These are phyloP conservation scores for Ophioderma brevispina DNA, from an alignment of 35 echinoderm and acorn worm genomes.

Conservation along the genomic window DNA sequence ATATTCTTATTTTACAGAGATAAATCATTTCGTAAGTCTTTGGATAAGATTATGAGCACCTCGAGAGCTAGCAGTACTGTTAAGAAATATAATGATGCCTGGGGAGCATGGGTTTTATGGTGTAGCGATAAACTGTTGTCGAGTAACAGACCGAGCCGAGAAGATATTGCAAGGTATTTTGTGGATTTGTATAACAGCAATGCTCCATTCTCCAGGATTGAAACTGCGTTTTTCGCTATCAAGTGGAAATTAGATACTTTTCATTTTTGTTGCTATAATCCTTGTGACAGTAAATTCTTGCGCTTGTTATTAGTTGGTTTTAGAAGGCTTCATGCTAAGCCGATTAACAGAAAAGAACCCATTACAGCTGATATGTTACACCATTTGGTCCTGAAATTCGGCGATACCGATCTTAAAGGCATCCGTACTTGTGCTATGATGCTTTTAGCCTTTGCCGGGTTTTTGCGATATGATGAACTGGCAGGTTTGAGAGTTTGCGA, in stretches of 20 bases:
- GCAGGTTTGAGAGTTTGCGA: not conserved
- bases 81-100: not conserved
- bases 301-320: slow-evolving; percentile 6
- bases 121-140: not conserved
- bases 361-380: not conserved
- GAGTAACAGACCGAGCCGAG: not conserved
- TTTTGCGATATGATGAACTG: slow-evolving; percentile 16
- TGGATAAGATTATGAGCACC: not conserved
- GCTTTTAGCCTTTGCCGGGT: not conserved
- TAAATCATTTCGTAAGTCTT: too few species aligned
- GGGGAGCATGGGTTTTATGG: not conserved
- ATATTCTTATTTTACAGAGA: not conserved
- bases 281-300: slow-evolving; percentile 18
- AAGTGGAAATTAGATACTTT: not conserved
- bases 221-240: not conserved
- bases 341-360: slow-evolving; percentile 5
- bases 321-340: not conserved
- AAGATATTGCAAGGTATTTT: not conserved
- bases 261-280: not conserved
- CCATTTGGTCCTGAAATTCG: too few species aligned
- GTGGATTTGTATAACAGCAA: not conserved
- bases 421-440: slow-evolving; percentile 1
- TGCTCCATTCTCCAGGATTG: not conserved
- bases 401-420: not conserved
- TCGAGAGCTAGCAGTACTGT: slow-evolving; percentile 11